Conservation (phyloP, 2,888 invertebrate genomes). For the Melipona beecheii region DNA sequence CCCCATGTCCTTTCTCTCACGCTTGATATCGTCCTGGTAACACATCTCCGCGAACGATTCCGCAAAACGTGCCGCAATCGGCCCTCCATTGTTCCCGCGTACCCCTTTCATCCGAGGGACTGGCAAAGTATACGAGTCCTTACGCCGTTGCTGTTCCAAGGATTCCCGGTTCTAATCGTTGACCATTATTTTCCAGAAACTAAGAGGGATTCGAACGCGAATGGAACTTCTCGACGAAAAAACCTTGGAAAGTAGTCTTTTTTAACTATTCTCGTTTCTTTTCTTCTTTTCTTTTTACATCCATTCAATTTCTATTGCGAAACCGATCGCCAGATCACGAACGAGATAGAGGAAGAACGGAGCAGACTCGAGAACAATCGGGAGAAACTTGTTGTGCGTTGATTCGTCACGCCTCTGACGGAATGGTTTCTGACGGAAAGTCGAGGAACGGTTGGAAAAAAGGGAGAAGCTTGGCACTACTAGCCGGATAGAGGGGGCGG, state of each 20-base stretch:
- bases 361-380: not conserved
- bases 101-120: slow-evolving; percentile 39
- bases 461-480: slow-evolving; percentile 51
- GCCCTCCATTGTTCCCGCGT: slow-evolving; percentile 62
- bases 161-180: slow-evolving; percentile 5
- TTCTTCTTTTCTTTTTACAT: no score
- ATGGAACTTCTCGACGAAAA: no score
- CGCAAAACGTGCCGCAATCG: slow-evolving; percentile 74
- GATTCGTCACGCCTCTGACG: slow-evolving; percentile 54
- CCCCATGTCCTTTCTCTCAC: slow-evolving; percentile 5
- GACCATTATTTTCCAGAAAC: slow-evolving; percentile 15
- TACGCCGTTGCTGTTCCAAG: not conserved
- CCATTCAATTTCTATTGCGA: not conserved
- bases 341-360: not conserved
- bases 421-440: slow-evolving; percentile 51
- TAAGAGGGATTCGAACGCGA: not conserved
- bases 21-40: slow-evolving; percentile 46
- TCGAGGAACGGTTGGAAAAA: slow-evolving; percentile 41
- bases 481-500: slow-evolving; percentile 6
- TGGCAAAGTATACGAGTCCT: slow-evolving; percentile 20
- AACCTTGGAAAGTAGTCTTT: not conserved
- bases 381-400: slow-evolving; percentile 1
- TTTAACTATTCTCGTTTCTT: no score
- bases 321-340: not conserved
- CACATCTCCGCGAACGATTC: slow-evolving; percentile 68